These are phyloP conservation scores for Lineus longissimus DNA, from an alignment of 1,140 invertebrate species.

Conservation along the genomic window DNA sequence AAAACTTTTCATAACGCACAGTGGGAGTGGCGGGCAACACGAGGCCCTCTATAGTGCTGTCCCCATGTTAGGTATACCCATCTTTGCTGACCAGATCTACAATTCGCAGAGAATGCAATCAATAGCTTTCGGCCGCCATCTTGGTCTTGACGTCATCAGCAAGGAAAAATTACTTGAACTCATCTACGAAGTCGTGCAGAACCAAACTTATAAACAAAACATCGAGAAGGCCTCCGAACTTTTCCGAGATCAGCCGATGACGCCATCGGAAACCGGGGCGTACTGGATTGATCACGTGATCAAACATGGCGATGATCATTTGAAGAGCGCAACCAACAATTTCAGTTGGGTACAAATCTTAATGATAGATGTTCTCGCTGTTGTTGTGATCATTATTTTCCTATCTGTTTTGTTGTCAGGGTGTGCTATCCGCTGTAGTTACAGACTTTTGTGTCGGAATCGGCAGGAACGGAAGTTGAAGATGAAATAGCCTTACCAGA, in stretches of 20 bases:
- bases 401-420: no score
- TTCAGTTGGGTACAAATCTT: slow-evolving; percentile 33
- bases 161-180: slow-evolving; percentile 10
- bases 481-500: no score
- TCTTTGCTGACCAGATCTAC: slow-evolving; percentile 23
- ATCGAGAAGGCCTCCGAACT: slow-evolving; percentile 30
- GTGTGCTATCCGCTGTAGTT: no score
- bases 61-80: slow-evolving; percentile 26
- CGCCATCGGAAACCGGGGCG: slow-evolving; percentile 21
- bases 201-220: slow-evolving; percentile 20
- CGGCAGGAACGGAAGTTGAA: no score
- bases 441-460: no score
- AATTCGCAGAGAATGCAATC: slow-evolving; percentile 16
- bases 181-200: slow-evolving; percentile 22
- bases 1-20: slow-evolving; percentile 32
- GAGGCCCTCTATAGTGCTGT: slow-evolving; percentile 30
- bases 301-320: slow-evolving; percentile 31
- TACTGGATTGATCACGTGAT: slow-evolving; percentile 36
- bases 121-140: slow-evolving; percentile 18
- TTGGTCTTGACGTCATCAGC: slow-evolving; percentile 15
- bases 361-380: slow-evolving; percentile 24
- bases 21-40: slow-evolving; percentile 32
- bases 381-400: background rate
- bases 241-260: slow-evolving; percentile 23
- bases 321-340: slow-evolving; percentile 23